Conservation (phyloP, 2,113 vertebrate species). For the Hydrolagus affinis region DNA sequence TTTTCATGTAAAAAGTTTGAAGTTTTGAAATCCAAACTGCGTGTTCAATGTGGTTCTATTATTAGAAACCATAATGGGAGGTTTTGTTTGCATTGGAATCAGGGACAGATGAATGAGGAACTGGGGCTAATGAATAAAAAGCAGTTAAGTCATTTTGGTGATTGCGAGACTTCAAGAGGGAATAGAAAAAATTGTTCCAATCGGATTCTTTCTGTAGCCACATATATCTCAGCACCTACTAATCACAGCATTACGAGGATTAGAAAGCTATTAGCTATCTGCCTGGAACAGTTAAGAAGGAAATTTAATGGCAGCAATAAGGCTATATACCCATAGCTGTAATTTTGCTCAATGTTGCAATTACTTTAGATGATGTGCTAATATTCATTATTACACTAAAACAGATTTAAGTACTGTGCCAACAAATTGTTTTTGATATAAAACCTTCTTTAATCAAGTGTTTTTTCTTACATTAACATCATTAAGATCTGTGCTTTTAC, state of each 20-base stretch:
- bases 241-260: constrained; percentile 7
- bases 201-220: not conserved
- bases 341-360: constrained; percentile 6
- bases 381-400: constrained; percentile 1
- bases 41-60: not conserved
- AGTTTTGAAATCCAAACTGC: not conserved
- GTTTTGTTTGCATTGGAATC: not conserved
- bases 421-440: not conserved
- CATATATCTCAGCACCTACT: not conserved
- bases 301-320: constrained; percentile 19
- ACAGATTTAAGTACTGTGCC: not conserved
- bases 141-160: not conserved
- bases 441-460: not conserved
- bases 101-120: not conserved
- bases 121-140: not conserved
- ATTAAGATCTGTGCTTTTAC: not conserved
- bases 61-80: not conserved
- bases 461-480: not conserved
- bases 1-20: not conserved
- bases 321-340: not conserved
- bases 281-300: not conserved
- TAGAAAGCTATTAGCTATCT: constrained; percentile 9
- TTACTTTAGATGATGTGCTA: constrained; percentile 9
- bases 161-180: not conserved
- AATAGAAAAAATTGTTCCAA: constrained; percentile 6